Evolutionary conservation across 1,140 invertebrate genomes (phyloP), one percentile per base, ranked within the genome.

Genomic region (Acromyrmex echinatior): DNA sequence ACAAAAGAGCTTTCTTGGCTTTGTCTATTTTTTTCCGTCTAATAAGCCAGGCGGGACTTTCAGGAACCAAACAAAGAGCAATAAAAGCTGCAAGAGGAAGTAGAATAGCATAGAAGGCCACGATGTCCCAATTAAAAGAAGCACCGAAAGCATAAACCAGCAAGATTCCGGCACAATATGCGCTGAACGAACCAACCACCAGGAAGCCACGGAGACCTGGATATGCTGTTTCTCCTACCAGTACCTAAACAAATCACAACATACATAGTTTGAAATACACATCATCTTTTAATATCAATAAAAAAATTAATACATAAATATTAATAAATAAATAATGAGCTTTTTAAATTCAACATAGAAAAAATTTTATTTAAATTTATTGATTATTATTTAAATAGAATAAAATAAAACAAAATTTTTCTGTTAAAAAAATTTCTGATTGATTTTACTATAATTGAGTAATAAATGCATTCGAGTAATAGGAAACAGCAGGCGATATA

Each of bases 11-110:
- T 79, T 96, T 96, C 90, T 96, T 96, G 0, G 97, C 97, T 10
- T 97, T 95, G 7, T 96, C 96, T 56, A 96, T 96, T 66, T 96
- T 96, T 6, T 96, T 96, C 80, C 96, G 95, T 35, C 96, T 95
- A 0, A 97, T 95, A 6, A 98, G 94, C 97, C 97, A 98, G 3
- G 96, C 96, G 1, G 97, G 97, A 82, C 97, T 97, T 92, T 98
- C 97, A 0, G 97, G 97, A 51, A 97, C 96, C 65, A 96, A 95
- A 81, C 96, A 96, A 7, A 97, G 94, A 12, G 96, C 95, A 1
- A 96, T 77, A 21, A 97, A 93, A 0, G 97, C 96, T 25, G 97
- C 39, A 0, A 94, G 49, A 0, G 97, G 97, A 35, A 97, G 92
- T 31, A 97, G 92, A 25, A 96, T 96, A 53, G 96, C 96, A 25